Evolutionary conservation across 2,113 vertebrate genomes (phyloP), one percentile per base, ranked within the genome.

Genomic region (Hyperopisus bebe): DNA sequence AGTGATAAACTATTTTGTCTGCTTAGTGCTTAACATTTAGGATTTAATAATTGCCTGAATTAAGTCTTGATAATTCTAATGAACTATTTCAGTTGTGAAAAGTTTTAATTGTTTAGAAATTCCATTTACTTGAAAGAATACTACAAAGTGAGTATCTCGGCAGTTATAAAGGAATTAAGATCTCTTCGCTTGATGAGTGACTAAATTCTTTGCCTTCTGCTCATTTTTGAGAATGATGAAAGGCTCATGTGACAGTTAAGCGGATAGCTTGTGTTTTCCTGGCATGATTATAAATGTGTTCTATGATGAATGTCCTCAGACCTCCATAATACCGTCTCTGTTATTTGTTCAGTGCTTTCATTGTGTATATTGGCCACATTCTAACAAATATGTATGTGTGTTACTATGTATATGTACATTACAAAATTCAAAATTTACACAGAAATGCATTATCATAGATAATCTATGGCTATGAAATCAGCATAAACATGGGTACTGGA

Each of bases 381-480:
- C 50, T 27, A 53, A 87, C 48, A 55, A 51, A 87, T 87, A 35
- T 80, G 17, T 80, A 42, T 80, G 35, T 74, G 9, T 80, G 74
- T 80, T 80, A 80, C 74, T 42, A 80, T 80, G 74, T 80, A 80
- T 80, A 80, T 80, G 74, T 80, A 80, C 74, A 80, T 80, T 80
- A 80, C 39, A 80, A 80, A 70, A 80, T 42, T 35, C 15, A 19
- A 17, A 42, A 42, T 19, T 19, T 80, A 19, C 39, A 42, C 31
- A 42, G 35, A 19, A 42, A 42, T 7, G 13, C 35, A 80, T 42
- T 80, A 42, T 80, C 7, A 19, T 80, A 19, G 31, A 80, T 80
- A 42, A 42, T 35, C 15, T 39, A 80, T 80, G 17, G 15, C 74
- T 42, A 42, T 80, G 74, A 80, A 80, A 80, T 80, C 35, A 19